These are phyloP conservation scores for Murina feae DNA, from an alignment of 2,113 vertebrate species.

Conservation along the genomic window DNA sequence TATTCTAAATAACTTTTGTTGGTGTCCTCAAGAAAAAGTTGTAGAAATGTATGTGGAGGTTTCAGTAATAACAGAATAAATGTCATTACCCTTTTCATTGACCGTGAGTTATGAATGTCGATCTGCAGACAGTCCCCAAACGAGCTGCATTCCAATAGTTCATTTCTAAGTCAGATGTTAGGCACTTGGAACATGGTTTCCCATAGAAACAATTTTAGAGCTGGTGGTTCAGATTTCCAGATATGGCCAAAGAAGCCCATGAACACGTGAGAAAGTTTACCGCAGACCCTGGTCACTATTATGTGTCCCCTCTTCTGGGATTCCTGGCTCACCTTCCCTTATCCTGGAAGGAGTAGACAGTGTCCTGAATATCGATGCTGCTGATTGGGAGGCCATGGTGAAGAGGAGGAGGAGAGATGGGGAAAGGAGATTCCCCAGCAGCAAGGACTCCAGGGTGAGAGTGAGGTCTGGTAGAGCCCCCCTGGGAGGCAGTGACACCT, in stretches of 20 bases:
- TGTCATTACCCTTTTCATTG: neutral
- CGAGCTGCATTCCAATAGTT: constrained; percentile 50
- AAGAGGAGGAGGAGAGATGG: too few relatives aligned
- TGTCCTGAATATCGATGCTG: neutral
- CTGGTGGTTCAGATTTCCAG: constrained; percentile 47
- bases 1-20: neutral
- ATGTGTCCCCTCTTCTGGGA: neutral
- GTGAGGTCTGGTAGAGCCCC: neutral
- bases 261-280: neutral
- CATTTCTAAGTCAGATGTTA: constrained; percentile 39
- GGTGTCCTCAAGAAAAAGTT: neutral
- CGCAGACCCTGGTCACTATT: neutral
- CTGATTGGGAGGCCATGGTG: neutral
- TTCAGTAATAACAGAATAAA: neutral
- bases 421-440: neutral
- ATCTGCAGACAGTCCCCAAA: constrained; percentile 35
- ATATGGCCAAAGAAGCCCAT: constrained; percentile 39
- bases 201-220: constrained; percentile 60
- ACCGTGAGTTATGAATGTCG: constrained; percentile 33
- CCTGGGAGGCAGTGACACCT: neutral
- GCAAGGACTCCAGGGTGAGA: neutral
- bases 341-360: neutral
- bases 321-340: neutral
- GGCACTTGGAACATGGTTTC: constrained; percentile 59
- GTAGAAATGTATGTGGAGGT: neutral